These are phyloP conservation scores for Mormyrops boulengeri DNA, from an alignment of 2,797 vertebrate genomes.

Conservation along the genomic window DNA sequence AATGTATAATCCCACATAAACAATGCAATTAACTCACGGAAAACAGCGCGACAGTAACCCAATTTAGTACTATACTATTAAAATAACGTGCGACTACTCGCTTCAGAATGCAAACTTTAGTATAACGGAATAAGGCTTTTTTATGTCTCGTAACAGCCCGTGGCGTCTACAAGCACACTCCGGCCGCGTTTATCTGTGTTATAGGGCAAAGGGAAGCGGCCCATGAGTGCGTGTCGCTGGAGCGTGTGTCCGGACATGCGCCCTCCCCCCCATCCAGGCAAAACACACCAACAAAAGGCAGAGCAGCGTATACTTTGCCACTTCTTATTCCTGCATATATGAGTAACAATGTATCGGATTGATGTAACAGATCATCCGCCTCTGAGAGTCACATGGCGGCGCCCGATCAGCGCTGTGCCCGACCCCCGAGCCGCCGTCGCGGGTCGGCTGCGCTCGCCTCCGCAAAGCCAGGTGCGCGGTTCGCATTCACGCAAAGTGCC, in stretches of 20 bases:
- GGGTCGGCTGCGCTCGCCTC: neutral
- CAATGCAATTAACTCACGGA: neutral
- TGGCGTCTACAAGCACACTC: neutral
- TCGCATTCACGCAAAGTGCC: neutral
- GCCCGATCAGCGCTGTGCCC: slow-evolving; percentile 46
- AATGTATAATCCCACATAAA: neutral
- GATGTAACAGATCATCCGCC: neutral
- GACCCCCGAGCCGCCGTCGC: slow-evolving; percentile 30
- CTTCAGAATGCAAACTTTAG: neutral
- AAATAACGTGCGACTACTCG: neutral
- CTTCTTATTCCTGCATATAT: neutral
- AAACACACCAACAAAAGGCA: neutral
- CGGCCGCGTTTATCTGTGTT: neutral
- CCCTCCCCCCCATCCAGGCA: neutral
- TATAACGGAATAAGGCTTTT: neutral
- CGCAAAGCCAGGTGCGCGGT: neutral
- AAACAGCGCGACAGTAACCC: neutral
- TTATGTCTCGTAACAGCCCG: neutral
- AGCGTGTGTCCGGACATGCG: neutral
- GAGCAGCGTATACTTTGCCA: neutral
- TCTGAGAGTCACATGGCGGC: slow-evolving; percentile 59
- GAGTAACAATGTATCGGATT: neutral
- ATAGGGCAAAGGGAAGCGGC: neutral
- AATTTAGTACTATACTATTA: neutral
- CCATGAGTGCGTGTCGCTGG: neutral